These are phyloP conservation scores for Steromphala cineraria DNA, from an alignment of 2,888 invertebrate species.

Conservation along the genomic window DNA sequence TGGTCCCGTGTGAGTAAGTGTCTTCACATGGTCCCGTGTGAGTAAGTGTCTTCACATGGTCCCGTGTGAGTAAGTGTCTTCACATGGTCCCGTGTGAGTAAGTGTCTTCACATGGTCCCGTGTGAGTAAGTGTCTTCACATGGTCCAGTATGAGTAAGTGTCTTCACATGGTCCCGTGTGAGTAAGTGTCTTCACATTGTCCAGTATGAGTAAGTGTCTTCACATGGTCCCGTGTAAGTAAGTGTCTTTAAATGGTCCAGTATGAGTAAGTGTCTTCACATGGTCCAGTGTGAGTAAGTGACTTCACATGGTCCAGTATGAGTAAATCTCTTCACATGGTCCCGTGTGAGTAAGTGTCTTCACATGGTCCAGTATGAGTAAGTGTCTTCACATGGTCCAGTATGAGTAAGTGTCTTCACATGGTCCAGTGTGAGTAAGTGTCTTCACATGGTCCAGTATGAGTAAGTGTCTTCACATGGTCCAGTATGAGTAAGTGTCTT, in stretches of 20 bases:
- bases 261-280: no score
- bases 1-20: neutral
- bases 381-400: neutral
- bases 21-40: neutral
- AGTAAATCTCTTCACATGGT: neutral
- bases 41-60: no score
- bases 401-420: no score
- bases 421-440: neutral
- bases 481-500: no score
- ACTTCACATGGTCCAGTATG: neutral
- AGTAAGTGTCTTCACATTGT: conserved; percentile 12
- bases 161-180: neutral
- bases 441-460: neutral
- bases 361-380: neutral
- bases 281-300: neutral
- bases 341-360: no score
- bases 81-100: neutral
- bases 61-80: conserved; percentile 23
- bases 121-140: neutral
- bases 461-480: neutral
- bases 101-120: no score
- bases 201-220: neutral
- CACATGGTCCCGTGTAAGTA: neutral
- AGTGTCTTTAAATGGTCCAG: no score
- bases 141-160: neutral